Base-by-base conservation (phyloP, 2,888 invertebrate species). In the Pyrochroa serraticornis region DNA sequence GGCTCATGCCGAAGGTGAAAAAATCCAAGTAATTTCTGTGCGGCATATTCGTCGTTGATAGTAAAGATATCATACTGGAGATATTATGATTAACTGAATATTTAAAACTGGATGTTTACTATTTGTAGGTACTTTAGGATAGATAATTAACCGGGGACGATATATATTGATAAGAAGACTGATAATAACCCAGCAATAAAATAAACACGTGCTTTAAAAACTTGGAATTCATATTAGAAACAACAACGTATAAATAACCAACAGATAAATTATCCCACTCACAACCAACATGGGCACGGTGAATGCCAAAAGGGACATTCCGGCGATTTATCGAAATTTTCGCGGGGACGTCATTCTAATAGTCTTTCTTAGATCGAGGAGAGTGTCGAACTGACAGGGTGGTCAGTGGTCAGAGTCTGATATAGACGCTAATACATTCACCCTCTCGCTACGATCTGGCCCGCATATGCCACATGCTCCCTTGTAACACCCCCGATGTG, bases 341-440 rank as follows among this genome's bases (percentile, higher is more conserved):
- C 60, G 38, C 59, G 54, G 22, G 47, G 37, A n/a, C 48, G 49
- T 52, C 54, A 53, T 55, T 47, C 36, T 39, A 44, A 55, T 52
- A 57, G 36, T 49, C 58, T 49, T 55, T 58, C 55, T 45, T 44
- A 47, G 60, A 53, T 58, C 64, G 53, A 51, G 58, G 54, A 48
- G 51, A 51, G 56, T 55, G 45, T 48, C 43, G 58, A 67, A 75
- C 74, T 75, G 75, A 74, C 71, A 71, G 72, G 67, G 66, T 75
- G 75, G 70, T 73, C 77, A 73, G 70, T 75, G 78, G 77, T 75
- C 77, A 76, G 71, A 69, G 68, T 69, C 70, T 75, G 75, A 76
- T 77, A 76, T 73, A 75, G 72, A 72, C 71, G 71, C 68, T 77
- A 77, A 78, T 77, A 73, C 77, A 77, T 78, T 75, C 78, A 78